These are phyloP conservation scores for Canis aureus DNA, from an alignment of 2,113 vertebrate species.

Conservation along the genomic window DNA sequence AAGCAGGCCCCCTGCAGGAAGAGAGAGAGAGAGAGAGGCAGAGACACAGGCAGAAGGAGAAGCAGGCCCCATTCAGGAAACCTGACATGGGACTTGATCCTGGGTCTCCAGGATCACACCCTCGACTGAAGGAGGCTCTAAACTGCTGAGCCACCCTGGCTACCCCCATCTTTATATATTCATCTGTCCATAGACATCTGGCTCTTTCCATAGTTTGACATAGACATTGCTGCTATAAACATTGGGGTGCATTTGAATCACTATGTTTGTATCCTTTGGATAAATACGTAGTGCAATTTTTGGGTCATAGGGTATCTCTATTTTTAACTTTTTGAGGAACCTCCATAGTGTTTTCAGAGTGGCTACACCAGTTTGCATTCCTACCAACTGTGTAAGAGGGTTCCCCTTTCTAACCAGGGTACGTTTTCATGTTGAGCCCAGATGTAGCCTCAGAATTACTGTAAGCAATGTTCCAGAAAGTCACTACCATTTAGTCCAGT, in stretches of 20 bases:
- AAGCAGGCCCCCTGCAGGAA: too few species aligned
- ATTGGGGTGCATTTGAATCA: neutral
- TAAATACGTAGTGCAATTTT: neutral
- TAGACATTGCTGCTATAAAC: neutral
- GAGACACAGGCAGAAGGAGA: too few species aligned
- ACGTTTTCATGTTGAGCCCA: neutral
- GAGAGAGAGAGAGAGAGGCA: too few species aligned
- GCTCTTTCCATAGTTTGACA: neutral
- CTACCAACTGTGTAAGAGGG: neutral
- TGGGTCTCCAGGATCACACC: too few species aligned
- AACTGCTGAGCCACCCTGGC: too few species aligned
- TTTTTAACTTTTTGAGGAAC: too few species aligned
- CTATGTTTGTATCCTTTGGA: neutral
- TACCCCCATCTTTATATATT: too few species aligned
- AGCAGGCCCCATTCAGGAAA: too few species aligned
- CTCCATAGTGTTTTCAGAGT: neutral
- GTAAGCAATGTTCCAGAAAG: neutral
- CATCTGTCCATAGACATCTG: too few species aligned
- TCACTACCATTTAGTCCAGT: neutral
- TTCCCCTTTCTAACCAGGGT: neutral
- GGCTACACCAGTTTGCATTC: neutral
- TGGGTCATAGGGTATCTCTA: neutral
- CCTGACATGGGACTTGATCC: too few species aligned
- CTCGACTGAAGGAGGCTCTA: too few species aligned
- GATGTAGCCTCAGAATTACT: neutral